These are phyloP conservation scores for Labrus mixtus DNA, from an alignment of 2,113 vertebrate species.

Conservation along the genomic window DNA sequence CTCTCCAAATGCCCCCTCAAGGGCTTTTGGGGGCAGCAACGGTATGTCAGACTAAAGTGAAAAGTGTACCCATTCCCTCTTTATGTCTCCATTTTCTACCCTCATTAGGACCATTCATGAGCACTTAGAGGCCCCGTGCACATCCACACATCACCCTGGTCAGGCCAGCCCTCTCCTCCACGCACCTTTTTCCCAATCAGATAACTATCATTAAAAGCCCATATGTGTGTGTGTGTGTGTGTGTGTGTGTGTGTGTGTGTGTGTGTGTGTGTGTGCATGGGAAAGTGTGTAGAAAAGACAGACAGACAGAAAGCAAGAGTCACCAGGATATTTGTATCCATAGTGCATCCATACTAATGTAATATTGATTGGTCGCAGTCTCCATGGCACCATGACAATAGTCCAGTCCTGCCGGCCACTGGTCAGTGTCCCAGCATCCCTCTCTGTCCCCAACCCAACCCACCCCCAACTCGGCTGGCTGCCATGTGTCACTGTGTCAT, in stretches of 20 bases:
- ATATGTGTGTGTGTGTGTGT: constrained; percentile 21
- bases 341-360: constrained; percentile 70
- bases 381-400: constrained; percentile 69
- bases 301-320: constrained; percentile 26
- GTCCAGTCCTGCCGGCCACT: constrained; percentile 52
- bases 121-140: constrained; percentile 79
- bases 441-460: constrained; percentile 10
- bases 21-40: constrained; percentile 80
- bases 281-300: constrained; percentile 8
- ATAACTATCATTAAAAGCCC: constrained; percentile 74
- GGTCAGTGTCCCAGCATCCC: constrained; percentile 52
- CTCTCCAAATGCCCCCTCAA: constrained; percentile 81
- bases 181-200: constrained; percentile 78
- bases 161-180: constrained; percentile 65
- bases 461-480: constrained; percentile 14
- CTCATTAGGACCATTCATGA: constrained; percentile 82
- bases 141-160: constrained; percentile 78
- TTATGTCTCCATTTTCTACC: constrained; percentile 86
- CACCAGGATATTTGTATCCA: constrained; percentile 44
- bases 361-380: constrained; percentile 73
- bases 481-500: constrained; percentile 27
- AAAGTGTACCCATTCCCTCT: constrained; percentile 85
- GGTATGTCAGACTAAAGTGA: constrained; percentile 82
- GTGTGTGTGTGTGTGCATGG: constrained; percentile 1
- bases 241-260: constrained; percentile 8